These are phyloP conservation scores for Merops nubicus DNA, from an alignment of 2,113 vertebrate species.

Conservation along the genomic window DNA sequence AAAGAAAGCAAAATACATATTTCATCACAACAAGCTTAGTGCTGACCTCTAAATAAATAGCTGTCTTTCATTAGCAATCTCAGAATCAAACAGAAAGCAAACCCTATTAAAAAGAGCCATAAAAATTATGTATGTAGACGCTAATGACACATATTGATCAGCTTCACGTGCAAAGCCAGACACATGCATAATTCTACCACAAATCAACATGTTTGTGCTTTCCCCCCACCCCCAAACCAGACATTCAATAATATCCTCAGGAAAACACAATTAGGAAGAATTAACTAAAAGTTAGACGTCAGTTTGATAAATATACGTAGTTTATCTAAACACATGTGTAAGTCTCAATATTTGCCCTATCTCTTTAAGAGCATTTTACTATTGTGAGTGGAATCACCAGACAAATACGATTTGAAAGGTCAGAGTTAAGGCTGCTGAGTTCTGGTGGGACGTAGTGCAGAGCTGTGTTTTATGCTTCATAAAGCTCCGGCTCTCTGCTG, in stretches of 20 bases:
- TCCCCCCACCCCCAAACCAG: background rate
- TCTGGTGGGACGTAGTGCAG: background rate
- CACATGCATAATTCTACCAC: slow-evolving; percentile 19
- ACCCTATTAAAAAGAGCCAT: slow-evolving; percentile 52
- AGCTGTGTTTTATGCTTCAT: background rate
- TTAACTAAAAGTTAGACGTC: slow-evolving; percentile 9
- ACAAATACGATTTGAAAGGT: background rate
- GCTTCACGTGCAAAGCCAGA: background rate
- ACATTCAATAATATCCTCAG: background rate
- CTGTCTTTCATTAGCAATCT: slow-evolving; percentile 63
- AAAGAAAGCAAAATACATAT: slow-evolving; percentile 61
- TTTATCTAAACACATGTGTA: background rate
- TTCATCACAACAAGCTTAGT: slow-evolving; percentile 61
- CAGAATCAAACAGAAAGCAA: slow-evolving; percentile 60
- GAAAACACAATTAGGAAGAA: slow-evolving; percentile 26
- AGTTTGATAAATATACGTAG: background rate
- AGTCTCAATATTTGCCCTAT: background rate
- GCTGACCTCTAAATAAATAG: slow-evolving; percentile 62
- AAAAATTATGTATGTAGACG: slow-evolving; percentile 63
- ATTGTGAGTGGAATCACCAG: background rate
- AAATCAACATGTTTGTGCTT: background rate
- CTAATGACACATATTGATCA: slow-evolving; percentile 65
- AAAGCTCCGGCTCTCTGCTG: background rate
- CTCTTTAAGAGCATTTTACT: background rate
- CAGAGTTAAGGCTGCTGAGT: background rate